These are phyloP conservation scores for Fragum sueziense DNA, from an alignment of 2,888 invertebrate species.

Conservation along the genomic window DNA sequence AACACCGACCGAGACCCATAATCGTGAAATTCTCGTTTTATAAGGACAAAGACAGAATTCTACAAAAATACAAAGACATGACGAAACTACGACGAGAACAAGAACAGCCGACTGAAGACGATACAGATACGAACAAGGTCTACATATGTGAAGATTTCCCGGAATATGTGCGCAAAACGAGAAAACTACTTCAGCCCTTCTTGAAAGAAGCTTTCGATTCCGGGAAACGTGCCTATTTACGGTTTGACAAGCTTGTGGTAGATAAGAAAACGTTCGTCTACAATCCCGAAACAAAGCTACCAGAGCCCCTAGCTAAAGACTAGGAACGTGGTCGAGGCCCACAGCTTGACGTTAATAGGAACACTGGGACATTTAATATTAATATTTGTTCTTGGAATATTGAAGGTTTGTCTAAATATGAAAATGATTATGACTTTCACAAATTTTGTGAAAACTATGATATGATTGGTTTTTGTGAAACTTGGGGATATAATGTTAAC, in stretches of 20 bases:
- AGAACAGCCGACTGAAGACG: not conserved
- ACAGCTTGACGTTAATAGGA: not conserved
- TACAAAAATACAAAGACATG: not conserved
- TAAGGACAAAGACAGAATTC: slow-evolving; percentile 21
- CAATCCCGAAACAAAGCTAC: not conserved
- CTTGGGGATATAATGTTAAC: slow-evolving; percentile 11
- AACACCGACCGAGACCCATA: slow-evolving; percentile 3
- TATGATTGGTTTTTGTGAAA: slow-evolving; percentile 21
- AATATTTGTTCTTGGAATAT: slow-evolving; percentile 15
- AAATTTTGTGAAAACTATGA: not conserved
- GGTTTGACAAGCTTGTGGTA: slow-evolving; percentile 17
- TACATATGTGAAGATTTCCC: not conserved
- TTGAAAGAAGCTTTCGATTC: slow-evolving; percentile 2
- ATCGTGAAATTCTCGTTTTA: slow-evolving; percentile 17
- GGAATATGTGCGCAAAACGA: not conserved
- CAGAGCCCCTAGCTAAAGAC: not conserved
- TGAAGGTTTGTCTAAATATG: slow-evolving; percentile 13
- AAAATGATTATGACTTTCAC: slow-evolving; percentile 7
- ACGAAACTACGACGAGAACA: slow-evolving; percentile 3
- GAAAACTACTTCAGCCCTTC: slow-evolving; percentile 3
- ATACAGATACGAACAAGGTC: not conserved
- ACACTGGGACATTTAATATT: not conserved
- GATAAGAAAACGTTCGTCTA: not conserved
- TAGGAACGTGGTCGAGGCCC: slow-evolving; percentile 8
- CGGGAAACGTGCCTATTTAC: slow-evolving; percentile 13